phyloP scores from a whole-genome alignment of 2,888 invertebrate species.

The Salpingus planirostris region DNA sequence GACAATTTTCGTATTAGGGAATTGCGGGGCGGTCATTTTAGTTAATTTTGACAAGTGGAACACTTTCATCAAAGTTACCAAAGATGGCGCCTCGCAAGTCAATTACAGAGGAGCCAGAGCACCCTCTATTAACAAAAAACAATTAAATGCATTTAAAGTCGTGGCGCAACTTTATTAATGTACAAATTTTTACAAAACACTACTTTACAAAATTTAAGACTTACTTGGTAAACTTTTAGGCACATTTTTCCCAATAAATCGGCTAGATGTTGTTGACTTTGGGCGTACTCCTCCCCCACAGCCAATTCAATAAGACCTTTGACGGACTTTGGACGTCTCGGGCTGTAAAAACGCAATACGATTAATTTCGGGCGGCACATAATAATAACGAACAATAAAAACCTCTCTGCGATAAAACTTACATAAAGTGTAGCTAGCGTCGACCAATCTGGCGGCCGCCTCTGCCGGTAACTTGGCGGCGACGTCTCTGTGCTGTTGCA shows the following conservation, averaged over 20 bases:
- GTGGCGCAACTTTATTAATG: too few species aligned
- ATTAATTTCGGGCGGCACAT: too few species aligned
- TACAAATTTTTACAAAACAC: too few species aligned
- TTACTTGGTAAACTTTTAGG: conserved; percentile 14
- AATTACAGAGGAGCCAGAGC: too few species aligned
- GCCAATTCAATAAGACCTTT: conserved; percentile 71
- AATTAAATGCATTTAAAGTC: conserved; percentile 1
- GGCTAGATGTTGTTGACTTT: conserved; percentile 46
- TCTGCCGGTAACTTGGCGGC: conserved; percentile 60
- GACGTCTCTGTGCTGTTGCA: conserved; percentile 60
- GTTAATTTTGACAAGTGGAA: too few species aligned
- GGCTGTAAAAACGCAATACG: conserved; percentile 46
- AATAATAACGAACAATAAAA: too few species aligned
- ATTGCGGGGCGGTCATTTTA: too few species aligned
- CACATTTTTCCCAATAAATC: too few species aligned
- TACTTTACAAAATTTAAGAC: too few species aligned
- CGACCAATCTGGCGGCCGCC: conserved; percentile 62
- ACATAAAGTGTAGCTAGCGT: conserved; percentile 65
- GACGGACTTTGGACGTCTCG: conserved; percentile 73
- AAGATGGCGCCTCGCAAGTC: too few species aligned
- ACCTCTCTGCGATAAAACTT: conserved; percentile 45
- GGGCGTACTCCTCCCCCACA: conserved; percentile 68
- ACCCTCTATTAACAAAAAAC: neutral
- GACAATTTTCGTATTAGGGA: too few species aligned
- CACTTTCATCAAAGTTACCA: too few species aligned